Conservation (phyloP, 2,888 invertebrate genomes). For the Syrista parreyssii region DNA sequence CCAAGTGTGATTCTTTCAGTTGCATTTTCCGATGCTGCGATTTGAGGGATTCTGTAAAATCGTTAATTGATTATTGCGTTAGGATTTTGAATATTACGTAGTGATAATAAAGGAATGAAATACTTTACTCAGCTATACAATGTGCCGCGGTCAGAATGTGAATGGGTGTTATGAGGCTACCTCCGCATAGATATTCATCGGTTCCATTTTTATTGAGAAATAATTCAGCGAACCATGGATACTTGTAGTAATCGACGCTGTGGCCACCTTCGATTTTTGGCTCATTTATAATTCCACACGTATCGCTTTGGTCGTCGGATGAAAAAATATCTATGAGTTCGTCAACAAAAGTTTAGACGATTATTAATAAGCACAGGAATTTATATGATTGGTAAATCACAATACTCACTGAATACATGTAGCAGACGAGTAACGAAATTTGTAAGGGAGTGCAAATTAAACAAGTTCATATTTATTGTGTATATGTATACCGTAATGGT, state of each 20-base stretch:
- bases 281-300: not conserved
- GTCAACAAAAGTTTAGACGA: not conserved
- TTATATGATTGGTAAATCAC: not conserved
- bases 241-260: conserved; percentile 68
- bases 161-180: conserved; percentile 73
- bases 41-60: not conserved
- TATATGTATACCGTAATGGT: not conserved
- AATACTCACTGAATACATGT: not conserved
- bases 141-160: conserved; percentile 80
- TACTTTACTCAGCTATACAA: conserved; percentile 75
- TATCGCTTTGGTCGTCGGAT: not conserved
- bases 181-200: conserved; percentile 69
- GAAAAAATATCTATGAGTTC: not conserved
- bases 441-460: not conserved
- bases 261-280: not conserved
- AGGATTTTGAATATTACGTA: no score
- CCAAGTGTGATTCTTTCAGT: not conserved
- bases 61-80: no score
- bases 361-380: not conserved
- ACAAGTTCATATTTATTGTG: not conserved
- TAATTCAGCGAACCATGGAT: conserved; percentile 88
- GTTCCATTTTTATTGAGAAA: conserved; percentile 73
- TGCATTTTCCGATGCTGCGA: not conserved
- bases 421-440: not conserved
- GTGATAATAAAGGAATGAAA: not conserved